Evolutionary conservation across 1,140 invertebrate genomes (phyloP).

Genomic region (Popillia japonica): DNA sequence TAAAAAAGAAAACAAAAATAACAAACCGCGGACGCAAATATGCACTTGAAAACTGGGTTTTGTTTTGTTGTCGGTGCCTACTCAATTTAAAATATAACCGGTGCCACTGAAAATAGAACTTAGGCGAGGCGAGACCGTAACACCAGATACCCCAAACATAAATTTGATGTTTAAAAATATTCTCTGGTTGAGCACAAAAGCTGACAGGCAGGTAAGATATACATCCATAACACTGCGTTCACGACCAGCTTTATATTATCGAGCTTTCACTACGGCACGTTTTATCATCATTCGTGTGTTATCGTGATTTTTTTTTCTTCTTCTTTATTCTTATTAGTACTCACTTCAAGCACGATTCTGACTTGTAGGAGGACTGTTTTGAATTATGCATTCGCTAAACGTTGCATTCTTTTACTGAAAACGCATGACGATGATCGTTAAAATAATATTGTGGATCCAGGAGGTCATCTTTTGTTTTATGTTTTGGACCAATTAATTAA

Average conservation of each 20-base stretch:
- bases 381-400: too few relatives aligned
- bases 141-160: slow-evolving; percentile 9
- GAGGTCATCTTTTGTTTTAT: too few relatives aligned
- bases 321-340: not conserved
- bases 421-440: too few relatives aligned
- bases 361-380: not conserved
- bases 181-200: not conserved
- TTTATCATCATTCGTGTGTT: slow-evolving; percentile 1
- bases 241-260: not conserved
- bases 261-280: not conserved
- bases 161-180: slow-evolving; percentile 24
- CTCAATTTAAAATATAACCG: slow-evolving; percentile 18
- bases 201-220: slow-evolving; percentile 21
- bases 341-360: not conserved
- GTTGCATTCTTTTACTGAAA: too few relatives aligned
- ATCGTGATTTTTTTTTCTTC: not conserved
- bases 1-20: not conserved
- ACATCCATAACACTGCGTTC: not conserved
- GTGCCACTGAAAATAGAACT: not conserved
- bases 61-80: slow-evolving; percentile 14
- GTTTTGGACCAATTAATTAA: too few relatives aligned
- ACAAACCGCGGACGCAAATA: not conserved
- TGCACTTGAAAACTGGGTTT: slow-evolving; percentile 24
- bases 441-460: too few relatives aligned
- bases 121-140: slow-evolving; percentile 3